A percentile compares a stretch with the other conserved stretches of the same genome.
Evolutionary conservation across 2,113 vertebrate species (phyloP).

Genomic region (Poecilia latipinna): DNA sequence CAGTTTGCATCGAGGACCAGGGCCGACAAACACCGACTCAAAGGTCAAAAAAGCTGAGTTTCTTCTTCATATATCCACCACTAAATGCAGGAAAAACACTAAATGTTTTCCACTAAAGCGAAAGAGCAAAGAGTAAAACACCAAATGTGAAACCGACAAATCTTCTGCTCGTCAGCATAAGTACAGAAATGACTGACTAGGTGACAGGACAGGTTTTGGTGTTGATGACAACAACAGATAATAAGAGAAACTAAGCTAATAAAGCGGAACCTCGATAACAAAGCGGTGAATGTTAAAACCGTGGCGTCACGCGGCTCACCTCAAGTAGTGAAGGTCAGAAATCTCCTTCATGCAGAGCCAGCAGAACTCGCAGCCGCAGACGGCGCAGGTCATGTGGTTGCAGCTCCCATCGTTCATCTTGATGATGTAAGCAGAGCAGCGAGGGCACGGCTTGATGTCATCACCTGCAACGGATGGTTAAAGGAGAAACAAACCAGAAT

Average conservation of each 20-base stretch:
- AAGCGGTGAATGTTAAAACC: neutral
- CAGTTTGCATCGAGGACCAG: neutral
- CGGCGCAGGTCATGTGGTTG: slow-evolving; percentile 99
- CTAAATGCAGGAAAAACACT: no score
- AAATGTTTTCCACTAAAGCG: no score
- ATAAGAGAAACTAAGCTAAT: neutral
- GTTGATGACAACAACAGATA: neutral
- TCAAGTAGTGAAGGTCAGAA: slow-evolving; percentile 98
- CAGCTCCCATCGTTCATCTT: slow-evolving; percentile 99
- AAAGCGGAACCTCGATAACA: neutral
- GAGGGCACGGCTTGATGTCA: slow-evolving; percentile 98
- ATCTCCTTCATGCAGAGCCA: slow-evolving; percentile 99
- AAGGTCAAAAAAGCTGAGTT: no score
- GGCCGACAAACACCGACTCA: neutral
- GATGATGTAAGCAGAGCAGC: slow-evolving; percentile 98
- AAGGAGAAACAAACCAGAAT: neutral
- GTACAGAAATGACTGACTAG: neutral
- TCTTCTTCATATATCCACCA: no score
- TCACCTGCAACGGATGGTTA: slow-evolving; percentile 80
- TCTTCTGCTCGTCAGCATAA: neutral
- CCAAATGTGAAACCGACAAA: neutral
- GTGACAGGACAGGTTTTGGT: neutral
- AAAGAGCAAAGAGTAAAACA: neutral
- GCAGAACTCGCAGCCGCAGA: slow-evolving; percentile 99
- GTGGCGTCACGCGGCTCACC: slow-evolving; percentile 75